Evolutionary conservation across 1,140 invertebrate species (phyloP), one percentile per base, ranked within the genome.

Genomic region (Megalonaias nervosa): DNA sequence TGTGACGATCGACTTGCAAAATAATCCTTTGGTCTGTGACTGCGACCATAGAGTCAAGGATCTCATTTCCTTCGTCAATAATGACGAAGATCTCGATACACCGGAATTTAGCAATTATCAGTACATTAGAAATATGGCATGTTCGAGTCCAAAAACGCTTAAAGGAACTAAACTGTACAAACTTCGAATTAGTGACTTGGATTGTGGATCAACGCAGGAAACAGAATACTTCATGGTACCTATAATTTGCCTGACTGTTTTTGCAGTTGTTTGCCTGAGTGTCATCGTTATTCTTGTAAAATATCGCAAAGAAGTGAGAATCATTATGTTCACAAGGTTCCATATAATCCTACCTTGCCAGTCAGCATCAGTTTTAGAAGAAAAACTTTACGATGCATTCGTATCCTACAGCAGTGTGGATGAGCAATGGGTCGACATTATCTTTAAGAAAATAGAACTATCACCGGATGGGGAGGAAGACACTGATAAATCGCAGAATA

Each of bases 311-410:
- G 84, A 88, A 81, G 84, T 87, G 23, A 81, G 81, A 14, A 86
- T 87, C 60, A 68, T 87, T n/a, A 67, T 85, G 5, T 87, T 83
- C 81, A 89, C 86, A 31, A 74, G 85, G n/a, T 82, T 87, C 17
- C 80, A 86, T 71, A 81, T 87, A 11, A 72, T 85, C 26, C 74
- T 87, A 14, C 86, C 85, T n/a, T 87, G 84, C 66, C 82, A 85
- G 31, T 62, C 81, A 19, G 72, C 68, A 60, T 81, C 75, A 48
- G 72, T 71, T 23, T 74, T 38, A 48, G 71, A 84, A 19, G 66
- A 74, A n/a, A 87, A 87, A 60, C 80, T 71, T 58, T 87, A 81
- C 72, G 85, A 87, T 59, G 86, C 86, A 14, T 84, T 84, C 72
- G 83, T 84, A 2, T 81, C 80, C n/a, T 84, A 84, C 38, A 82